Conservation (phyloP, 2,797 vertebrate species). For the Acipenser ruthenus region DNA sequence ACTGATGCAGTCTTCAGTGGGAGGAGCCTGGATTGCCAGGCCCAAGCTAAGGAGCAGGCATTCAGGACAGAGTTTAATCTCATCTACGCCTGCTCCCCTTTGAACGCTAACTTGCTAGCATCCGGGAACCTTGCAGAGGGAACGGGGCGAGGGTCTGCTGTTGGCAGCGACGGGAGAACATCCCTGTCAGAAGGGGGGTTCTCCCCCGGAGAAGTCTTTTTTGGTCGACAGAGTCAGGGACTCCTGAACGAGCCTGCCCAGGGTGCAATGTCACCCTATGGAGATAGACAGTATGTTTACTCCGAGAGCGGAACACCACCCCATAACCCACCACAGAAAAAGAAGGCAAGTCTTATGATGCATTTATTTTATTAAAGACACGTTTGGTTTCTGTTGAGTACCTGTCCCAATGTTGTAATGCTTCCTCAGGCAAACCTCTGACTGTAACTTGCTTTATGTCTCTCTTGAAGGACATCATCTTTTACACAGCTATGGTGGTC, state of each 20-base stretch:
- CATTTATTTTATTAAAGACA: conserved; percentile 3
- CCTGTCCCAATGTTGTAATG: too few relatives aligned
- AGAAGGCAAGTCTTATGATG: conserved; percentile 77
- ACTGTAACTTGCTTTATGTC: too few relatives aligned
- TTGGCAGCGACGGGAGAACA: conserved; percentile 67
- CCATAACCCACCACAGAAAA: conserved; percentile 90
- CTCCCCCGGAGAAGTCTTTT: conserved; percentile 82
- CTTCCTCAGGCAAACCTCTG: too few relatives aligned
- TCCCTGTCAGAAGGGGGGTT: conserved; percentile 73
- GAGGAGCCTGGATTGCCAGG: conserved; percentile 60
- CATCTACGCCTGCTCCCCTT: conserved; percentile 95
- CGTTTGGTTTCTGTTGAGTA: too few relatives aligned
- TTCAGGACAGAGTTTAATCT: conserved; percentile 98
- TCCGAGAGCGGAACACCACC: conserved; percentile 71
- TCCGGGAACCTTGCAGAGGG: conserved; percentile 53
- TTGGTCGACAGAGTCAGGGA: conserved; percentile 72
- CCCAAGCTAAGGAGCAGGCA: conserved; percentile 67
- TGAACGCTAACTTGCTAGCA: conserved; percentile 82
- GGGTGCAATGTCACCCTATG: conserved; percentile 75
- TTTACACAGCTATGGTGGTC: too few relatives aligned
- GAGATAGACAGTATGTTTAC: conserved; percentile 68
- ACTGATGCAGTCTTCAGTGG: conserved; percentile 62
- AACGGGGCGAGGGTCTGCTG: conserved; percentile 50
- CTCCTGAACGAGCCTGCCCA: conserved; percentile 68
- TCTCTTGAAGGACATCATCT: too few relatives aligned